Conservation (phyloP, 2,888 invertebrate genomes). For the Eustalomyia histrio region DNA sequence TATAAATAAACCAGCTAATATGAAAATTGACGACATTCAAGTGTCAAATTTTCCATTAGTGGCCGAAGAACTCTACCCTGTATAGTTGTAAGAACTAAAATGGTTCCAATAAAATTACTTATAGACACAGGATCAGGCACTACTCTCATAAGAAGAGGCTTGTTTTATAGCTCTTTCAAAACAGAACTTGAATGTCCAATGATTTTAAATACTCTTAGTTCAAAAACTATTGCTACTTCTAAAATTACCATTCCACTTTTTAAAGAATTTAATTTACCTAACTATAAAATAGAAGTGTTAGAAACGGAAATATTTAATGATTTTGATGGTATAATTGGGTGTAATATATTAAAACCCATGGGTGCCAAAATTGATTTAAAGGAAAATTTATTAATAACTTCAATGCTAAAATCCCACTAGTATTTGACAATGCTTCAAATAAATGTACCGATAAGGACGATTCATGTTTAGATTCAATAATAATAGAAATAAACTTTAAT, state of each 20-base stretch:
- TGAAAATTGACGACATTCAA: slow-evolving; percentile 35
- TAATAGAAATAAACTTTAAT: slow-evolving; percentile 44
- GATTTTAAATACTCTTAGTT: slow-evolving; percentile 33
- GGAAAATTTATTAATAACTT: slow-evolving; percentile 31
- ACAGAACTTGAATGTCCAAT: slow-evolving; percentile 23
- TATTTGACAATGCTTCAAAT: slow-evolving; percentile 5
- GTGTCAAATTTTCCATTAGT: slow-evolving; percentile 33
- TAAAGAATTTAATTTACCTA: too few species aligned
- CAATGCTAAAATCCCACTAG: slow-evolving; percentile 20
- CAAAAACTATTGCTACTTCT: slow-evolving; percentile 2
- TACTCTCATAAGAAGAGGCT: too few species aligned
- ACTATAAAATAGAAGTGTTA: slow-evolving; percentile 31
- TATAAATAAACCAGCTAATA: neutral
- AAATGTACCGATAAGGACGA: slow-evolving; percentile 4
- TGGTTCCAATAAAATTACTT: too few species aligned
- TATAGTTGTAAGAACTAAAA: too few species aligned
- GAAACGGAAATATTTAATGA: slow-evolving; percentile 28
- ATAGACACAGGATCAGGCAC: too few species aligned
- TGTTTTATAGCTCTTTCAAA: slow-evolving; percentile 15
- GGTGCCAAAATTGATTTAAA: too few species aligned
- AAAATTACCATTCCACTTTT: too few species aligned
- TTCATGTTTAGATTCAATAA: slow-evolving; percentile 34
- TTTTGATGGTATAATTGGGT: slow-evolving; percentile 52
- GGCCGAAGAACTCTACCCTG: too few species aligned
- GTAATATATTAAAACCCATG: slow-evolving; percentile 41